These are phyloP conservation scores for Sclerurus mexicanus DNA, from an alignment of 2,113 vertebrate genomes.

Conservation along the genomic window DNA sequence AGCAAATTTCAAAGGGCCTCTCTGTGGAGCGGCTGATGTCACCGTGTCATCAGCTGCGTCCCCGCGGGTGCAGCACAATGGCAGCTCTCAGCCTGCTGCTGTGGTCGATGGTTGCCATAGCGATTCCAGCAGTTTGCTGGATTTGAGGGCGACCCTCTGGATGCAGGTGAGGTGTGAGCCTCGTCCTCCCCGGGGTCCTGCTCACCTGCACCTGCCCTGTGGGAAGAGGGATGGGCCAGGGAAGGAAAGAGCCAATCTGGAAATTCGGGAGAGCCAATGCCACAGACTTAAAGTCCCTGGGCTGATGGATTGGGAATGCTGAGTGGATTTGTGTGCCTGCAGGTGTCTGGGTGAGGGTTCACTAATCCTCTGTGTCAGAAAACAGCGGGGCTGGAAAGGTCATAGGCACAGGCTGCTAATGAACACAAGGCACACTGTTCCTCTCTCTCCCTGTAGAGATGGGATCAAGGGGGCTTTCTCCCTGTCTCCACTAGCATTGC, in stretches of 20 bases:
- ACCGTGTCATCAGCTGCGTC: neutral
- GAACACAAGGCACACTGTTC: neutral
- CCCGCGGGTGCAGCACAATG: neutral
- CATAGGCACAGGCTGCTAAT: neutral
- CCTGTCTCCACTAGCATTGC: neutral
- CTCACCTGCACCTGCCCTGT: accelerated
- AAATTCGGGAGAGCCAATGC: neutral
- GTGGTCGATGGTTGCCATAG: constrained; percentile 8
- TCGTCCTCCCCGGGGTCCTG: accelerated
- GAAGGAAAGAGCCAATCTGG: neutral
- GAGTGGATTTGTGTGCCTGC: neutral
- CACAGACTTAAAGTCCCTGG: neutral
- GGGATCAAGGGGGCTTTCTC: neutral
- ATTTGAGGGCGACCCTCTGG: neutral
- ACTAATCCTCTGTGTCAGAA: neutral
- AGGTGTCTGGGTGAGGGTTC: neutral
- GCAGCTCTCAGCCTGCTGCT: neutral
- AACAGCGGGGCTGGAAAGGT: neutral
- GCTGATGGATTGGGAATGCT: accelerated
- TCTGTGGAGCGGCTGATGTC: neutral
- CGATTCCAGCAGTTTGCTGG: neutral
- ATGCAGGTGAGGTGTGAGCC: neutral
- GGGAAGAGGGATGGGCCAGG: neutral
- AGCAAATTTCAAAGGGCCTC: neutral
- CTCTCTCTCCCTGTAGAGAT: neutral